Evolutionary conservation across 2,888 invertebrate species (phyloP).

Genomic region (Acleris literana): DNA sequence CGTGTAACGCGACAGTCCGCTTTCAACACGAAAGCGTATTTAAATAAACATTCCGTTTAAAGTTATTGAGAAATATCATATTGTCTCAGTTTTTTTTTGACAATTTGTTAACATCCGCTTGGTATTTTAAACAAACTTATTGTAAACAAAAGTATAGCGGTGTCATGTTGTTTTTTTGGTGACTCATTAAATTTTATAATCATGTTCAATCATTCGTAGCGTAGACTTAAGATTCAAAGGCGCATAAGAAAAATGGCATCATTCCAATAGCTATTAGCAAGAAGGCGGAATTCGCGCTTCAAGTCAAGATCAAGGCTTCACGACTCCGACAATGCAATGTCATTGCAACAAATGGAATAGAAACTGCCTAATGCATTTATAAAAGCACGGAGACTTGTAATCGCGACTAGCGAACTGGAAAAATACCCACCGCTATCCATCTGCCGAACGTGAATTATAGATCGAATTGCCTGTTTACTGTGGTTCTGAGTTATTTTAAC

Average conservation of each 20-base stretch:
- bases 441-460: constrained; percentile 25
- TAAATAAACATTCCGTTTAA: background rate
- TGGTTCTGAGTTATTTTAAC: constrained; percentile 9
- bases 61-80: background rate
- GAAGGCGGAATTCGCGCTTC: constrained; percentile 14
- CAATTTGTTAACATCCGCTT: background rate
- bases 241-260: constrained; percentile 15
- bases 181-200: background rate
- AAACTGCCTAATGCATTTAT: constrained; percentile 52
- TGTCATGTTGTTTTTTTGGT: too few relatives aligned
- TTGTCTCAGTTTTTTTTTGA: background rate
- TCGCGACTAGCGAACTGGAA: constrained; percentile 49
- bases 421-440: constrained; percentile 39
- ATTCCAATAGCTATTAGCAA: constrained; percentile 21
- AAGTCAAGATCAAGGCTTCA: constrained; percentile 48
- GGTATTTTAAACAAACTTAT: background rate
- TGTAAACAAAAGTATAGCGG: too few relatives aligned
- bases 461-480: constrained; percentile 19
- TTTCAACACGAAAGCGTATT: too few relatives aligned
- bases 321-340: constrained; percentile 24
- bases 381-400: constrained; percentile 49
- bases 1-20: too few relatives aligned
- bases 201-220: background rate
- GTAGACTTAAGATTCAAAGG: constrained; percentile 9
- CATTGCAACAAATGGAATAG: constrained; percentile 29